phyloP scores from a whole-genome alignment of 2,113 vertebrate species.

The Tychaedon coryphoeus region DNA sequence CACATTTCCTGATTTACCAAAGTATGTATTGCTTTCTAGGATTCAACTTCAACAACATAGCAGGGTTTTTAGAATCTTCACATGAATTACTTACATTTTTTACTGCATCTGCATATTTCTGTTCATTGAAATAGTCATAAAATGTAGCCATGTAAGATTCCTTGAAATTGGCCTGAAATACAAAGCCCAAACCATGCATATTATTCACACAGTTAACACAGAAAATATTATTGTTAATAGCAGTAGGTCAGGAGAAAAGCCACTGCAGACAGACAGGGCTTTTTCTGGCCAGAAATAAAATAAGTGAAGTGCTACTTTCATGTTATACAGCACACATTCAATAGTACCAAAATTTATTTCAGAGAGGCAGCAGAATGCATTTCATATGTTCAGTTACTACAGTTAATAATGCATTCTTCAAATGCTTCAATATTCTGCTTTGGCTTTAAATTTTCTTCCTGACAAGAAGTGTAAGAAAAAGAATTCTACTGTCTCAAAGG shows the following conservation, averaged over 20 bases:
- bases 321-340: background rate
- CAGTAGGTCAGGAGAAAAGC: background rate
- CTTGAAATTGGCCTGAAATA: conserved; percentile 92
- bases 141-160: conserved; percentile 97
- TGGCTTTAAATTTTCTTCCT: background rate
- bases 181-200: conserved; percentile 10
- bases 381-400: background rate
- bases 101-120: conserved; percentile 96
- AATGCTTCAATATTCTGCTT: background rate
- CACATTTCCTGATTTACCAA: background rate
- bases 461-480: background rate
- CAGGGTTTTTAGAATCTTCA: background rate
- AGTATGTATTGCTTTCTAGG: background rate
- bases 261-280: background rate
- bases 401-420: background rate
- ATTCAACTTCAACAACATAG: background rate
- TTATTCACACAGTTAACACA: background rate
- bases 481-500: background rate
- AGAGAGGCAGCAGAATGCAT: background rate
- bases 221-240: background rate
- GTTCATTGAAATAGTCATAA: conserved; percentile 97
- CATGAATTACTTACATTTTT: conserved; percentile 86
- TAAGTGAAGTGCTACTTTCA: background rate
- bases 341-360: background rate
- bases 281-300: background rate